phyloP scores from a whole-genome alignment of 2,888 invertebrate genomes.

The Agrotis ipsilon region DNA sequence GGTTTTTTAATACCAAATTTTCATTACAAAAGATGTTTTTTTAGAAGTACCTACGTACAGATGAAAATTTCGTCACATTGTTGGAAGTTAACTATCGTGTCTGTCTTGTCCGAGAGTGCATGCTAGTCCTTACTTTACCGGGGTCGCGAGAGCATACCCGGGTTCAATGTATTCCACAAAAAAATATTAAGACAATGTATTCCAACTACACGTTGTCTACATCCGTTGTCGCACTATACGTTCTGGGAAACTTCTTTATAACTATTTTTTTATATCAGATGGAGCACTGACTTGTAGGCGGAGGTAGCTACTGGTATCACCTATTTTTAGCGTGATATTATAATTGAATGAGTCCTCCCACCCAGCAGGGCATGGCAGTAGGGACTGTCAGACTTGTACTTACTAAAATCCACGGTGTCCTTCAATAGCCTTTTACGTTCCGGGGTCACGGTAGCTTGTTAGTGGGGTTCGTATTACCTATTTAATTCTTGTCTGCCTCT shows the following conservation, averaged over 20 bases:
- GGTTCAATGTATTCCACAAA: constrained; percentile 73
- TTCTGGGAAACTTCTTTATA: constrained; percentile 58
- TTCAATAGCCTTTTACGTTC: no score
- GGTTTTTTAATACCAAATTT: neutral
- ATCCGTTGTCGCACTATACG: constrained; percentile 60
- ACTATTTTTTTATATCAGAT: constrained; percentile 40
- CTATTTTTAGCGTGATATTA: no score
- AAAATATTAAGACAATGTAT: constrained; percentile 69
- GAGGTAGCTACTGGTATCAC: no score
- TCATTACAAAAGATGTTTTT: neutral
- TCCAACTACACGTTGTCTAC: constrained; percentile 65
- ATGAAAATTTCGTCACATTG: constrained; percentile 5
- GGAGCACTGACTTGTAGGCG: constrained; percentile 14
- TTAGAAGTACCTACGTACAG: neutral
- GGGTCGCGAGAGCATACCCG: constrained; percentile 56
- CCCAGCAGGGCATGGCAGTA: no score
- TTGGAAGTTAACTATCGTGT: neutral
- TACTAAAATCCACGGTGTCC: no score
- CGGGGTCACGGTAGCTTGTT: no score
- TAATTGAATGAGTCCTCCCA: no score
- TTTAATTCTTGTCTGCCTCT: constrained; percentile 18
- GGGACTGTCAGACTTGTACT: no score
- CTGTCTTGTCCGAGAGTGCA: constrained; percentile 43
- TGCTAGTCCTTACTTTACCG: constrained; percentile 40
- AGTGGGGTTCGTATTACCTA: neutral